Percentiles rank a stretch among this genome's conserved stretches.
These are phyloP conservation scores for Cremastinae sp. DNA, from an alignment of 2,888 invertebrate species.

Conservation along the genomic window DNA sequence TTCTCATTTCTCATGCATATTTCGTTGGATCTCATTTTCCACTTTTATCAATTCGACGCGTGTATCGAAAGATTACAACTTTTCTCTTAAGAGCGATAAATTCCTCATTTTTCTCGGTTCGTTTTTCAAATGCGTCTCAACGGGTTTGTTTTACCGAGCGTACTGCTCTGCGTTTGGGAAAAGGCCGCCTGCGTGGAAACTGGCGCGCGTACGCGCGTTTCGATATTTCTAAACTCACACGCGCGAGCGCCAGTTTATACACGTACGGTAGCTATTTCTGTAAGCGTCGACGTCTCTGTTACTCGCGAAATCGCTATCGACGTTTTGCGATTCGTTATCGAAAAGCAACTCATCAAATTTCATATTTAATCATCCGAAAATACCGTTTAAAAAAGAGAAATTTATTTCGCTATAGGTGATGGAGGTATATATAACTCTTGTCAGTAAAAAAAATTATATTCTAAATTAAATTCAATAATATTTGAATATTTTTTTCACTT, in stretches of 20 bases:
- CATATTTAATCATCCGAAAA: too few species aligned
- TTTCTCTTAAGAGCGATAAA: neutral
- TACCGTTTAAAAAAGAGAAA: too few species aligned
- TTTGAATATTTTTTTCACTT: too few species aligned
- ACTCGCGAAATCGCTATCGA: slow-evolving; percentile 18
- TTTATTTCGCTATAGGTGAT: too few species aligned
- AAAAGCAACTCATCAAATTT: too few species aligned
- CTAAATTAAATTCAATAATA: too few species aligned
- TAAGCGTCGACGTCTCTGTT: slow-evolving; percentile 46
- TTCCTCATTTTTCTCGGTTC: neutral
- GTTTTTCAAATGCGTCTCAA: slow-evolving; percentile 36
- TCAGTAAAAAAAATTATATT: too few species aligned
- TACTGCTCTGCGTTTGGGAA: slow-evolving; percentile 54
- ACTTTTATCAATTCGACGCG: too few species aligned
- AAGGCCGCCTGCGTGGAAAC: slow-evolving; percentile 27
- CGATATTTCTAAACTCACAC: neutral
- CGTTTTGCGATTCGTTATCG: neutral
- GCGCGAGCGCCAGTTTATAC: neutral
- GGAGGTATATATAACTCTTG: too few species aligned
- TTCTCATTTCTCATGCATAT: too few species aligned
- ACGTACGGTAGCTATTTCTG: slow-evolving; percentile 53
- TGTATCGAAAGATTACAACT: neutral
- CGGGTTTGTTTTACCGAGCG: slow-evolving; percentile 47
- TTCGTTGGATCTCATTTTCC: too few species aligned
- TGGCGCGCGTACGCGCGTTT: slow-evolving; percentile 6